These are phyloP conservation scores for Neopipo cinnamomea DNA, from an alignment of 2,113 vertebrate genomes.

Conservation along the genomic window DNA sequence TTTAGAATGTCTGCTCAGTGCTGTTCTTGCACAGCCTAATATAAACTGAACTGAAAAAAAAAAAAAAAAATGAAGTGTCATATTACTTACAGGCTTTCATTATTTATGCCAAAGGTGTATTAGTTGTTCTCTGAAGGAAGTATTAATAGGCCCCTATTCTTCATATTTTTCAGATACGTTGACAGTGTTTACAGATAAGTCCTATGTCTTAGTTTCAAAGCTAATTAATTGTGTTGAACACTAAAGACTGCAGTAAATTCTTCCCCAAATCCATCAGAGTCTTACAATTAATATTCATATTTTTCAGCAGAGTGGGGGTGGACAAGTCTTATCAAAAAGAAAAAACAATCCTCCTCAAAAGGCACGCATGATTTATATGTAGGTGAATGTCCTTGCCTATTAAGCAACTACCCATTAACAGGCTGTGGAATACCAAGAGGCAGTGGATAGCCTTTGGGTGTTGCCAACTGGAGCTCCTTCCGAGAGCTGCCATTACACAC, in stretches of 20 bases:
- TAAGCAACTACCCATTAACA: not conserved
- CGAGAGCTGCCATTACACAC: accelerated
- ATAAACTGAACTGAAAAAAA: not conserved
- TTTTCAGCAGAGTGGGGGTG: not conserved
- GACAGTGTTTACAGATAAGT: slow-evolving; percentile 42
- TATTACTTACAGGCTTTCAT: not conserved
- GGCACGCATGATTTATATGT: not conserved
- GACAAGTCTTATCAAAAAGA: not conserved
- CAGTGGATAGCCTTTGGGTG: not conserved
- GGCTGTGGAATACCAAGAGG: not conserved
- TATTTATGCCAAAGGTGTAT: slow-evolving; percentile 25
- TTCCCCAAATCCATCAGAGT: not conserved
- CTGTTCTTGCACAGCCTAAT: not conserved
- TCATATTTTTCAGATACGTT: slow-evolving; percentile 14
- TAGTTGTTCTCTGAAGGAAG: slow-evolving; percentile 25
- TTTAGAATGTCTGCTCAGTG: not conserved
- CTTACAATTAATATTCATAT: not conserved
- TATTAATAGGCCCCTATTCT: slow-evolving; percentile 29
- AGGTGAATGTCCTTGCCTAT: not conserved
- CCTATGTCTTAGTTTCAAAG: not conserved
- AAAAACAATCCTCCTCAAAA: not conserved
- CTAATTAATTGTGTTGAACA: slow-evolving; percentile 16
- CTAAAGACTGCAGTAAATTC: not conserved
- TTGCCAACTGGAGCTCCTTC: not conserved
- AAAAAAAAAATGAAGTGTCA: not conserved